A percentile compares a stretch with the other conserved stretches of the same genome.
Conservation (phyloP, 92 coral and sea anemone species). For the Scolanthus callimorphus region DNA sequence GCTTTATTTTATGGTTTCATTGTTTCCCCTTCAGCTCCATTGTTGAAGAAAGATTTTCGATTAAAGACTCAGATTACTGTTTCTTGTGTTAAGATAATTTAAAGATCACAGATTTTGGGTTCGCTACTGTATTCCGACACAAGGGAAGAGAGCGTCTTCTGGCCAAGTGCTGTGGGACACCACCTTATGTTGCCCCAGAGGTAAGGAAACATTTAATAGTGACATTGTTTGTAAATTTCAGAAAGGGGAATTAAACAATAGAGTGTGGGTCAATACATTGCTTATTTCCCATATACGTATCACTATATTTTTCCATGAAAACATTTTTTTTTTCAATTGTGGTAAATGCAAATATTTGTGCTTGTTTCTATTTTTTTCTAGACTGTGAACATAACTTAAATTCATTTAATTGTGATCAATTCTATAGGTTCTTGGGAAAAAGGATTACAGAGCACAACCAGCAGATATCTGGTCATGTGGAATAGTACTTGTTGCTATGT, state of each 20-base stretch:
- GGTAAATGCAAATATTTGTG: too few species aligned
- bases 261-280: too few species aligned
- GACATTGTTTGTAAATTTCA: background rate
- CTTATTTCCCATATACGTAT: too few species aligned
- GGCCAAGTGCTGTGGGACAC: slow-evolving; percentile 97
- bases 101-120: slow-evolving; percentile 93
- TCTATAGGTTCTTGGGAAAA: slow-evolving; percentile 85
- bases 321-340: too few species aligned
- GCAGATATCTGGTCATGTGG: slow-evolving; percentile 99
- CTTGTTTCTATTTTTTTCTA: background rate
- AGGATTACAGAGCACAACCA: slow-evolving; percentile 93
- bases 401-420: too few species aligned
- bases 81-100: slow-evolving; percentile 92
- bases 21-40: too few species aligned
- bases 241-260: background rate
- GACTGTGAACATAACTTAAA: background rate
- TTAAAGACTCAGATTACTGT: too few species aligned
- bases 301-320: too few species aligned
- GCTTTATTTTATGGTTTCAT: too few species aligned
- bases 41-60: too few species aligned
- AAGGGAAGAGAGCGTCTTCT: slow-evolving; percentile 89
- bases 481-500: slow-evolving; percentile 92
- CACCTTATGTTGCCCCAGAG: slow-evolving; percentile 97
- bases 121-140: slow-evolving; percentile 89
- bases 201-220: too few species aligned